Percentiles rank a stretch among this genome's conserved stretches.
These are phyloP conservation scores for Gulo gulo DNA, from an alignment of 2,113 vertebrate species.

Conservation along the genomic window DNA sequence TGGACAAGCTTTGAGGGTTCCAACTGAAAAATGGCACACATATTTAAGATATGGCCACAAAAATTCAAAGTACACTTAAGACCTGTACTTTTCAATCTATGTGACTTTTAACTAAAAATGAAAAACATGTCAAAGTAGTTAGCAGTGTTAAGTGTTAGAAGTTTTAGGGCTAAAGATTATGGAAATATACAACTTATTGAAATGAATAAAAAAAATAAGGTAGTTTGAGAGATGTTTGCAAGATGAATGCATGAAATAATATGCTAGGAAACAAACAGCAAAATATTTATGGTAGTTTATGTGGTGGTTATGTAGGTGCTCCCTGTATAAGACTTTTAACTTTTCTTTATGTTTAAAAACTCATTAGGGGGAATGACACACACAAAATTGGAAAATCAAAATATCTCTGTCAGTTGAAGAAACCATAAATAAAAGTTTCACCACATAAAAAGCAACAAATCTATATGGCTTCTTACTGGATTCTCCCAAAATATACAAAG, in stretches of 20 bases:
- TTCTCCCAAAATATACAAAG: background rate
- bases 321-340: background rate
- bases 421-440: background rate
- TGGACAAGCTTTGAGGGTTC: background rate
- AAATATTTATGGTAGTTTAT: background rate
- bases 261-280: background rate
- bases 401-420: background rate
- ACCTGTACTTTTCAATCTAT: background rate
- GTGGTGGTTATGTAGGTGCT: no score
- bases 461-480: background rate
- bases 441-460: background rate
- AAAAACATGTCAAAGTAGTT: background rate
- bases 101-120: background rate
- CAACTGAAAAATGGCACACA: background rate
- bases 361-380: background rate
- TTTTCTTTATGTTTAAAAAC: background rate
- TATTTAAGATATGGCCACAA: background rate
- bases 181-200: background rate
- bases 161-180: background rate
- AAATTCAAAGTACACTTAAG: background rate
- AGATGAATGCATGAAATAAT: background rate
- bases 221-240: background rate
- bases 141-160: background rate
- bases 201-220: background rate
- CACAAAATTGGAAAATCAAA: background rate